A percentile compares a stretch with the other conserved stretches of the same genome.
Conservation (phyloP, 2,888 invertebrate species). For the Argyra leucocephala region DNA sequence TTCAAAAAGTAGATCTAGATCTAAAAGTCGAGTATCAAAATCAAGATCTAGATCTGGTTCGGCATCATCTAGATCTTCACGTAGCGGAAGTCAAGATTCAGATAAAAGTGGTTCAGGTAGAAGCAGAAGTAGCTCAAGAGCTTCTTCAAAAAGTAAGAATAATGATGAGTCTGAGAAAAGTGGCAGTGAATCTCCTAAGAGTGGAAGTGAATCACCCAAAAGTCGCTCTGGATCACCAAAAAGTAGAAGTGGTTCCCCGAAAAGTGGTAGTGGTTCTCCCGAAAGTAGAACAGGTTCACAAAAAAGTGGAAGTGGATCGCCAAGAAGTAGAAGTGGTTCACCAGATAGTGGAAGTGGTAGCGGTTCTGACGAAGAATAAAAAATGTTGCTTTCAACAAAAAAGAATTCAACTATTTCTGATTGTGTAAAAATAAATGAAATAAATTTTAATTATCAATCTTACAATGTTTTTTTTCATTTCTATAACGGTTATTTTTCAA, state of each 20-base stretch:
- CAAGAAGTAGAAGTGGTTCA: slow-evolving; percentile 32
- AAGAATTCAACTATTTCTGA: too few relatives aligned
- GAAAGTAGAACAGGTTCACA: slow-evolving; percentile 28
- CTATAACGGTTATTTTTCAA: too few relatives aligned
- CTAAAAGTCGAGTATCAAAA: slow-evolving; percentile 36
- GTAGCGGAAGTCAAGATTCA: slow-evolving; percentile 22
- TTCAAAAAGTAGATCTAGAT: slow-evolving; percentile 30
- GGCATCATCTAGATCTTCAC: slow-evolving; percentile 28
- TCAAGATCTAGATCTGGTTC: slow-evolving; percentile 34
- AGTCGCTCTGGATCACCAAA: slow-evolving; percentile 20
- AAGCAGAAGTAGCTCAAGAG: slow-evolving; percentile 14
- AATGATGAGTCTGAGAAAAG: slow-evolving; percentile 22
- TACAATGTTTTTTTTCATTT: too few relatives aligned
- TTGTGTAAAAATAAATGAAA: too few relatives aligned
- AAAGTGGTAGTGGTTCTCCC: slow-evolving; percentile 19
- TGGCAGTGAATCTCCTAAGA: slow-evolving; percentile 17
- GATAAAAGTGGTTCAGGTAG: slow-evolving; percentile 22
- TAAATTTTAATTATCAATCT: too few relatives aligned
- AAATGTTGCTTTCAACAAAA: too few relatives aligned
- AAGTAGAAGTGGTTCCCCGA: slow-evolving; percentile 9
- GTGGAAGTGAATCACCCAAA: slow-evolving; percentile 18
- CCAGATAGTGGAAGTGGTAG: slow-evolving; percentile 37
- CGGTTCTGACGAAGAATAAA: slow-evolving; percentile 44
- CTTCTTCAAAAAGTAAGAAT: slow-evolving; percentile 15
- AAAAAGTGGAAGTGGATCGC: slow-evolving; percentile 39